These are phyloP conservation scores for Uloborus plumipes DNA, from an alignment of 2,888 invertebrate genomes.

Conservation along the genomic window DNA sequence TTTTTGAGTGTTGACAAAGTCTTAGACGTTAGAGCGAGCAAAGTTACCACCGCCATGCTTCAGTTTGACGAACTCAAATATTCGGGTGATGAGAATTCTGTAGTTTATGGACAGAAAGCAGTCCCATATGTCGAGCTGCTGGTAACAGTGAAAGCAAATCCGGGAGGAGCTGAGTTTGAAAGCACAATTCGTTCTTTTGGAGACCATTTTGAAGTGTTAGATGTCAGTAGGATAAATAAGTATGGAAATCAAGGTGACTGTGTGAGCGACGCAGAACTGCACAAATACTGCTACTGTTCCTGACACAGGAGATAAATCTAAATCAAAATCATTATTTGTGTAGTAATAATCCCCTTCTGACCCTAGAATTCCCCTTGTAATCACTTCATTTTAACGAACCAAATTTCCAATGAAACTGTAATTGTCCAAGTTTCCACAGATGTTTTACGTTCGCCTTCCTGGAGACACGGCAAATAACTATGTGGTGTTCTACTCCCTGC, in stretches of 20 bases:
- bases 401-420: too few relatives aligned
- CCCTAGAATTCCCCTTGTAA: too few relatives aligned
- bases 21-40: constrained; percentile 77
- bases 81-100: neutral
- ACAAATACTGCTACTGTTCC: constrained; percentile 71
- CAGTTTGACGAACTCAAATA: constrained; percentile 23
- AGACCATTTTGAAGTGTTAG: constrained; percentile 74
- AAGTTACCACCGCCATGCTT: constrained; percentile 66
- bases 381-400: too few relatives aligned
- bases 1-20: constrained; percentile 77
- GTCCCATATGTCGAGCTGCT: constrained; percentile 75
- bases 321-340: too few relatives aligned
- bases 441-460: too few relatives aligned
- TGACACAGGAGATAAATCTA: too few relatives aligned
- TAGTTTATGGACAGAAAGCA: constrained; percentile 33
- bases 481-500: too few relatives aligned
- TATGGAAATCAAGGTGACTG: constrained; percentile 71
- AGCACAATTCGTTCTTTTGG: constrained; percentile 77
- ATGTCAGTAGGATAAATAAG: constrained; percentile 73
- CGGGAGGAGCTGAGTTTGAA: constrained; percentile 83
- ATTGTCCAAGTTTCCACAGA: too few relatives aligned
- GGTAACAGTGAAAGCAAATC: constrained; percentile 77
- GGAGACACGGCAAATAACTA: too few relatives aligned
- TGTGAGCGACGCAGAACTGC: constrained; percentile 68
- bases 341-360: too few relatives aligned